Evolutionary conservation across 2,113 vertebrate species (phyloP).

Genomic region (Melanostigma gelatinosum): DNA sequence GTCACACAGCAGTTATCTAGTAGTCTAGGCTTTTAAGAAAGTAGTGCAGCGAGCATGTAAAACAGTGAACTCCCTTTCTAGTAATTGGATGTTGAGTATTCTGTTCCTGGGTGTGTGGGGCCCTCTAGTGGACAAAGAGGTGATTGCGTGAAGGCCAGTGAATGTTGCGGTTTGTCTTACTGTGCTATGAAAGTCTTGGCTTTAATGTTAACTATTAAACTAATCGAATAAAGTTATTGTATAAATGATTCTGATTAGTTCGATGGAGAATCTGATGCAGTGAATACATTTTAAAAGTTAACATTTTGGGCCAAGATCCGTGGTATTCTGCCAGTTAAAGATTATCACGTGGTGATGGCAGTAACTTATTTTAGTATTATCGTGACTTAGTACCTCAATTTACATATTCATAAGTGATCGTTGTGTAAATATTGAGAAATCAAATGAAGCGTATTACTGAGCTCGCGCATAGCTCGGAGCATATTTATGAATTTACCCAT

Average conservation of each 20-base stretch:
- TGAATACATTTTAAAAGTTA: conserved; percentile 45
- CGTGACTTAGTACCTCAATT: conserved; percentile 67
- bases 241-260: conserved; percentile 41
- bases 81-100: neutral
- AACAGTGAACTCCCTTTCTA: conserved; percentile 38
- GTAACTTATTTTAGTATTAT: conserved; percentile 53
- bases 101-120: conserved; percentile 45
- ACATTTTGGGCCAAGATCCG: conserved; percentile 29
- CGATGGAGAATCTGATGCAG: conserved; percentile 15
- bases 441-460: conserved; percentile 64
- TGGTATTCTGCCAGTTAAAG: conserved; percentile 26
- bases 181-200: conserved; percentile 27
- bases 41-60: conserved; percentile 68
- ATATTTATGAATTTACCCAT: conserved; percentile 78
- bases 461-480: conserved; percentile 70
- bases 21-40: conserved; percentile 67
- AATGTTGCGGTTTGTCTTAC: conserved; percentile 54
- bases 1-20: conserved; percentile 48
- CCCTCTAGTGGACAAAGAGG: conserved; percentile 69
- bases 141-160: conserved; percentile 59
- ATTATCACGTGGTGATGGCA: conserved; percentile 31
- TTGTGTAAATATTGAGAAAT: conserved; percentile 75
- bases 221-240: conserved; percentile 35
- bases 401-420: conserved; percentile 55
- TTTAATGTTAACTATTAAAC: conserved; percentile 34